phyloP scores from a whole-genome alignment of 2,888 invertebrate species.

The Papilio protenor region DNA sequence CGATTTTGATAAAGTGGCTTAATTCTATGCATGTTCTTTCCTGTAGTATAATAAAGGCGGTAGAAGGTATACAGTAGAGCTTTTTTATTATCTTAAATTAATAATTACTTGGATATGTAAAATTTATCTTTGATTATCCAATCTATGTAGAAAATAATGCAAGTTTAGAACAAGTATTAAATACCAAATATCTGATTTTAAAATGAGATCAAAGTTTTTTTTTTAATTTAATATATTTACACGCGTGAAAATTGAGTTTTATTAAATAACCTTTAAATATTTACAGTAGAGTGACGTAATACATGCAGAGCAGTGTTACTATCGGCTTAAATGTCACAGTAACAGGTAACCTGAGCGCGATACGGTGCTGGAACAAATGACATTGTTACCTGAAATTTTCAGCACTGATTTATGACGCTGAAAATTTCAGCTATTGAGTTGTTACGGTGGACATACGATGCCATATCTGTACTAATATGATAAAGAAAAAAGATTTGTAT shows the following conservation, averaged over 20 bases:
- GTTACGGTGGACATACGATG: not conserved
- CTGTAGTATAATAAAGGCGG: too few relatives aligned
- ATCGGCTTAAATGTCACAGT: conserved; percentile 24
- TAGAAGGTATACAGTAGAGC: too few relatives aligned
- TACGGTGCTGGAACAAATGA: not conserved
- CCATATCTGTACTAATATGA: not conserved
- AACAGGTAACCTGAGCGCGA: conserved; percentile 15
- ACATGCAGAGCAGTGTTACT: not conserved
- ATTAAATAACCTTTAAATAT: conserved; percentile 13
- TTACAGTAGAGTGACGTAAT: conserved; percentile 6
- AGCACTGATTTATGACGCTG: conserved; percentile 9
- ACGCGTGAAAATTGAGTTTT: not conserved
- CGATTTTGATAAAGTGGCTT: too few relatives aligned
- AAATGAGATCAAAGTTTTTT: not conserved
- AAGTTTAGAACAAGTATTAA: not conserved
- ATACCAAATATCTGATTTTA: not conserved
- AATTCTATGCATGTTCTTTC: too few relatives aligned
- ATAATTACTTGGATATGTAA: too few relatives aligned
- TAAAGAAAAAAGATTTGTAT: not conserved
- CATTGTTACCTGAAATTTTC: conserved; percentile 17
- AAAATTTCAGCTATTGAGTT: not conserved
- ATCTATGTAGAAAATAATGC: not conserved
- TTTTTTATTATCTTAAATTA: too few relatives aligned
- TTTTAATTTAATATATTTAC: not conserved
- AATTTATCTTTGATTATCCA: too few relatives aligned